Evolutionary conservation across 2,888 invertebrate genomes (phyloP).

Genomic region (Glyphotaelius pellucidus): DNA sequence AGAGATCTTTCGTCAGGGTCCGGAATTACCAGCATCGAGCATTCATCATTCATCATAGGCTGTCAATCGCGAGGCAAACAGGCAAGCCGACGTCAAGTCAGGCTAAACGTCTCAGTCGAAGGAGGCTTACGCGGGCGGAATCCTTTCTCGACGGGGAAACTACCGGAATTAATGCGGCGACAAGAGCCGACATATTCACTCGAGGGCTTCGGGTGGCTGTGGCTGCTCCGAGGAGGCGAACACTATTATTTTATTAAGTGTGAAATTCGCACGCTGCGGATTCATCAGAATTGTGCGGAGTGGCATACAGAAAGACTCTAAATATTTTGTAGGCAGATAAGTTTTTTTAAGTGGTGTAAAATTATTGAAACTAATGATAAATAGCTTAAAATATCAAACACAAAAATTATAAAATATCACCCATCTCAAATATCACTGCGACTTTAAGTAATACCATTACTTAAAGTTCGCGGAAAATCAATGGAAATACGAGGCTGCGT

Average conservation of each 20-base stretch:
- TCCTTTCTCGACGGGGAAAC: constrained; percentile 2
- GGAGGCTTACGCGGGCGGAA: constrained; percentile 25
- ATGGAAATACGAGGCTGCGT: too few species aligned
- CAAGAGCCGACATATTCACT: not conserved
- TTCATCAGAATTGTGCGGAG: not conserved
- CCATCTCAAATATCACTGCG: too few species aligned
- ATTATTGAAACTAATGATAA: not conserved
- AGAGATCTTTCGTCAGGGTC: not conserved
- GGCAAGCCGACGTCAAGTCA: constrained; percentile 15
- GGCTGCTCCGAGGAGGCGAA: not conserved
- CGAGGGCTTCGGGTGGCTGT: not conserved
- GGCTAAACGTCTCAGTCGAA: constrained; percentile 20
- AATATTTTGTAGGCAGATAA: not conserved
- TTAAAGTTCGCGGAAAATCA: not conserved
- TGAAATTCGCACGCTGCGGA: not conserved
- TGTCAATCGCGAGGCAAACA: constrained; percentile 32
- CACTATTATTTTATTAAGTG: not conserved
- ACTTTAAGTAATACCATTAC: not conserved
- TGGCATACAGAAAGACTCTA: too few species aligned
- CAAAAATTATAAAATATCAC: not conserved
- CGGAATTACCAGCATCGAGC: not conserved
- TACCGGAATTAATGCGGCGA: constrained; percentile 34
- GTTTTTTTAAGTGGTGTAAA: not conserved
- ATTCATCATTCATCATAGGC: constrained; percentile 18
- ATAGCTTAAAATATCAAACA: not conserved